Evolutionary conservation across 1,140 invertebrate species (phyloP), one percentile per base, ranked within the genome.

Genomic region (Muscidifurax raptorellus): DNA sequence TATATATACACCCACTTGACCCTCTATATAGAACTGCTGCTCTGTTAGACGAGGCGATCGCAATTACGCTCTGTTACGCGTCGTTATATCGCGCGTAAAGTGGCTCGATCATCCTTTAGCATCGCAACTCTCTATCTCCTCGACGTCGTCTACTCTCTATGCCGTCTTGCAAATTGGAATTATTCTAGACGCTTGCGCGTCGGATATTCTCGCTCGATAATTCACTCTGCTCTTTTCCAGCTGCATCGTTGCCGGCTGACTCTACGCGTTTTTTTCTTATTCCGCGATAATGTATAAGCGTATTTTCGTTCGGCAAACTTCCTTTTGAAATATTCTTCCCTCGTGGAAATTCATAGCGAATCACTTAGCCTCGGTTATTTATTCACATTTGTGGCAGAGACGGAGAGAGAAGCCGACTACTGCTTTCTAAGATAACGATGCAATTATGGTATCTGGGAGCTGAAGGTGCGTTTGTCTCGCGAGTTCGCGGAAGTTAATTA

Each of bases 361-460:
- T 84, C 82, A 72, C 82, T 79, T 80, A 69, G 28, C 22, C 40
- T 71, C 47, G n/a, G 67, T 74, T 84, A 66, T 84, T 79, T 47
- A 72, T 84, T 83, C 82, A 75, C 27, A 25, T 81, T 81, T n/a
- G 18, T 15, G 44, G 64, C 3, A 32, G 36, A 40, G 36, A 0
- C n/a, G n/a, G 36, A 40, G 9, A 0, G 40, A 67, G 76, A 13
- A 80, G 74, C 66, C 82, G 82, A 84, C 76, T 84, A 84, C 76
- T 84, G 82, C 72, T 84, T 79, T 67, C 82, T 80, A 71, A 80
- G 82, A 84, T 84, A 84, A 84, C 82, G 82, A 80, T 80, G 82
- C 82, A 84, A 84, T 84, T 84, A 84, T 74, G 79, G 77, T 83
- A 83, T 69, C 72, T 59, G 67, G 74, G 30, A 67, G 72, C 71